A percentile compares a stretch with the other conserved stretches of the same genome.
phyloP scores from a whole-genome alignment of 2,888 invertebrate genomes.

The Nasonovia ribisnigri region DNA sequence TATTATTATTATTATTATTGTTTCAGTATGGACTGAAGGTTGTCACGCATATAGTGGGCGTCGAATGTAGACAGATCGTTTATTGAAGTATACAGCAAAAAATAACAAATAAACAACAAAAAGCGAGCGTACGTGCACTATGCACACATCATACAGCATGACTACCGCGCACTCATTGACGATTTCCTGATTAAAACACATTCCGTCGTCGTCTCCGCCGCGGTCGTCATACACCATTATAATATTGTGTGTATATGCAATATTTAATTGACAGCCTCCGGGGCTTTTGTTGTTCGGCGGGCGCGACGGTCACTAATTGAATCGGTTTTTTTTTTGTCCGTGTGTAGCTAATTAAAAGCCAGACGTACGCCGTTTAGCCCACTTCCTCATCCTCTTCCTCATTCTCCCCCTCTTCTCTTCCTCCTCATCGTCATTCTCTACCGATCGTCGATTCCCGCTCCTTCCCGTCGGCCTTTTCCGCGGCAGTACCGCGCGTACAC shows the following conservation, averaged over 20 bases:
- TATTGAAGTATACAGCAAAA: neutral
- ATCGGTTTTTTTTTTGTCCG: constrained; percentile 31
- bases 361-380: neutral
- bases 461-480: neutral
- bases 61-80: neutral
- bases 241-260: neutral
- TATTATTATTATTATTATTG: neutral
- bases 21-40: neutral
- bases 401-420: neutral
- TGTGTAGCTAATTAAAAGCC: constrained; percentile 49
- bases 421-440: neutral
- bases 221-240: neutral
- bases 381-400: neutral
- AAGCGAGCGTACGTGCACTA: neutral
- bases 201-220: neutral
- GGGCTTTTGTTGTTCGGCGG: constrained; percentile 43
- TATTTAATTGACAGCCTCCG: constrained; percentile 62
- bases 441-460: neutral
- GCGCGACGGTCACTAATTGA: constrained; percentile 52
- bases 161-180: constrained; percentile 38
- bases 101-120: neutral
- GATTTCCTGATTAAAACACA: constrained; percentile 63
- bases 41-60: neutral
- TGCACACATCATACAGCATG: neutral
- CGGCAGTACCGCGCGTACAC: neutral